These are phyloP conservation scores for Volucella zonaria DNA, from an alignment of 2,888 invertebrate species.

Conservation along the genomic window DNA sequence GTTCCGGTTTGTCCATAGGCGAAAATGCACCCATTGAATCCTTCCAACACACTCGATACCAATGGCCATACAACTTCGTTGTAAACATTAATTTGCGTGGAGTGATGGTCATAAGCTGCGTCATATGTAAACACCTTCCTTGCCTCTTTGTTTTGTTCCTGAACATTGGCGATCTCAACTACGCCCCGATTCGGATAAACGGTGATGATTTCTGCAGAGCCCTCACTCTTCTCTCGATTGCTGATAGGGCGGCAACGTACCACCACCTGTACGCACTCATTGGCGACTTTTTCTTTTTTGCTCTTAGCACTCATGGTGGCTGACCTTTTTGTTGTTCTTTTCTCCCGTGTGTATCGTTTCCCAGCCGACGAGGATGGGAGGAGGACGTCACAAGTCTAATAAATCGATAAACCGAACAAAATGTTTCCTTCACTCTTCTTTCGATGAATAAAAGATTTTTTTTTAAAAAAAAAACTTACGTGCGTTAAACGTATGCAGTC, in stretches of 20 bases:
- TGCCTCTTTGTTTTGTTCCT: conserved; percentile 86
- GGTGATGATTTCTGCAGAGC: conserved; percentile 86
- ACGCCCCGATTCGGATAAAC: conserved; percentile 93
- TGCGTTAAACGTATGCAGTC: conserved; percentile 46
- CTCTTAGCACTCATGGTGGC: conserved; percentile 79
- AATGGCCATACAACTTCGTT: conserved; percentile 97
- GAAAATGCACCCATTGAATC: conserved; percentile 99
- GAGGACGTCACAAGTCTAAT: conserved; percentile 51
- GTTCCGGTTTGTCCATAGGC: conserved; percentile 99
- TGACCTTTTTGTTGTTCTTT: conserved; percentile 11
- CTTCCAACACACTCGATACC: conserved; percentile 96
- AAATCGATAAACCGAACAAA: conserved; percentile 61
- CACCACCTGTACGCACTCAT: conserved; percentile 97
- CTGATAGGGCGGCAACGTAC: conserved; percentile 98
- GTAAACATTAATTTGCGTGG: conserved; percentile 95
- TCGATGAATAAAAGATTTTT: not conserved
- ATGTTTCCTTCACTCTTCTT: not conserved
- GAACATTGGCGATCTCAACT: conserved; percentile 92
- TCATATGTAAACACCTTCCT: conserved; percentile 99
- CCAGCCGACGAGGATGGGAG: conserved; percentile 43
- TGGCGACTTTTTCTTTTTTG: conserved; percentile 80
- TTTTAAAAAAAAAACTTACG: conserved; percentile 50
- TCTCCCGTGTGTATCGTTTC: conserved; percentile 50
- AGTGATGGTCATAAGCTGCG: conserved; percentile 94
- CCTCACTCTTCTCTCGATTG: conserved; percentile 88